Conservation (phyloP, 2,888 invertebrate species). For the Caenorhabditis sulstoni region DNA sequence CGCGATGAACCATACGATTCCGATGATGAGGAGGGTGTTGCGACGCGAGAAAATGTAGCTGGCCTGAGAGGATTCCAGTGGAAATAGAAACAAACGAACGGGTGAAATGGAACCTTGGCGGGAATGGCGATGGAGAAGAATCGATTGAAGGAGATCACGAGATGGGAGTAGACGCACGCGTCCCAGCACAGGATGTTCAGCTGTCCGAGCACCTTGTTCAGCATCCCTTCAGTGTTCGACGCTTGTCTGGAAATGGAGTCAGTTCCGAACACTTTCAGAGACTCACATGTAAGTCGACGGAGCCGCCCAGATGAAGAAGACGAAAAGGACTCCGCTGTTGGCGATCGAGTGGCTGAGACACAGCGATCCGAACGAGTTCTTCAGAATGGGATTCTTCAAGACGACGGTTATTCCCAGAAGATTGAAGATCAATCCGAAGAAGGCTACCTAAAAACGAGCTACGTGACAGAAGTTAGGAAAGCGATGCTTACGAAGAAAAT, state of each 20-base stretch:
- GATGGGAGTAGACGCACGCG: slow-evolving; percentile 67
- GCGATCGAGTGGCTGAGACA: slow-evolving; percentile 64
- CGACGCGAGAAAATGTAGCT: slow-evolving; percentile 34
- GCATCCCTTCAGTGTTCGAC: background rate
- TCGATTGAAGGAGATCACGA: slow-evolving; percentile 65
- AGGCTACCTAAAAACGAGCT: slow-evolving; percentile 44
- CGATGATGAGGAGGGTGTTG: slow-evolving; percentile 48
- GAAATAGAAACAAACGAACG: background rate
- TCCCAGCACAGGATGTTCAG: slow-evolving; percentile 67
- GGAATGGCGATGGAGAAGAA: slow-evolving; percentile 65
- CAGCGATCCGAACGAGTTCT: slow-evolving; percentile 62
- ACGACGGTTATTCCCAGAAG: slow-evolving; percentile 55
- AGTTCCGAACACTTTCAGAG: background rate
- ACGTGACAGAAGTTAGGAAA: background rate
- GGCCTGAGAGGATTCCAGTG: slow-evolving; percentile 15
- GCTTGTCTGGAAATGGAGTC: slow-evolving; percentile 28
- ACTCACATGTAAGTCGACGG: slow-evolving; percentile 56
- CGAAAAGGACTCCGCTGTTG: slow-evolving; percentile 59
- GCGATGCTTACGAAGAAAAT: slow-evolving; percentile 39
- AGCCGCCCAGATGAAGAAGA: slow-evolving; percentile 58
- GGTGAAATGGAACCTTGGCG: slow-evolving; percentile 38
- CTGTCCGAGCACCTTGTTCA: slow-evolving; percentile 61
- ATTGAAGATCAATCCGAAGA: slow-evolving; percentile 58
- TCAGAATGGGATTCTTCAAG: slow-evolving; percentile 56
- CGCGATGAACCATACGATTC: slow-evolving; percentile 57